phyloP scores from a whole-genome alignment of 2,888 invertebrate species.

The Cinara cedri region DNA sequence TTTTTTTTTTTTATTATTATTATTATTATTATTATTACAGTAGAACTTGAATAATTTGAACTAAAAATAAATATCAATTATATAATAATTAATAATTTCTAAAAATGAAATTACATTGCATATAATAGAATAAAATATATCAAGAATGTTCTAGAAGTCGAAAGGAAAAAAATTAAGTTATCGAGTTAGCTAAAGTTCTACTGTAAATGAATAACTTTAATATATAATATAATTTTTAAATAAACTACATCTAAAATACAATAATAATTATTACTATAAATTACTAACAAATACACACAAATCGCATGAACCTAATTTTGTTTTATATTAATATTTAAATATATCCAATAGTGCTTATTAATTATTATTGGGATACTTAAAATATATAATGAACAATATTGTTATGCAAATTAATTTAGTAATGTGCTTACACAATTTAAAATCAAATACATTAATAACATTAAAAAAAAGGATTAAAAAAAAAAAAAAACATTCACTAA shows the following conservation, averaged over 20 bases:
- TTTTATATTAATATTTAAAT: not conserved
- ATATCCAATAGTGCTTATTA: not conserved
- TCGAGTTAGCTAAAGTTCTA: not conserved
- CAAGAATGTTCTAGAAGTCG: too few relatives aligned
- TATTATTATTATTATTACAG: too few relatives aligned
- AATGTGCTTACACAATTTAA: not conserved
- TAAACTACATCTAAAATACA: not conserved
- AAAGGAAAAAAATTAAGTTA: not conserved
- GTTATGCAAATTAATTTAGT: not conserved
- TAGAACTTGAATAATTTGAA: not conserved
- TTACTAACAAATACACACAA: not conserved
- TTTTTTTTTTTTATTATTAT: too few relatives aligned
- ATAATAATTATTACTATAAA: not conserved
- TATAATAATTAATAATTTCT: too few relatives aligned
- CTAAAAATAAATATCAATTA: not conserved
- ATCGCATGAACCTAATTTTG: not conserved
- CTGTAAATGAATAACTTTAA: not conserved
- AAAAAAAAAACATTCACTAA: conserved; percentile 5
- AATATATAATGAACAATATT: not conserved
- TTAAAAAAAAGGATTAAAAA: not conserved
- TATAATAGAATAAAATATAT: too few relatives aligned
- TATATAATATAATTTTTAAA: not conserved
- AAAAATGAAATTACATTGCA: too few relatives aligned
- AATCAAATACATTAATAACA: not conserved
- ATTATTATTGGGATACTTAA: not conserved